Conservation (phyloP, 1,140 invertebrate genomes). For the Drosophila ohnishii region DNA sequence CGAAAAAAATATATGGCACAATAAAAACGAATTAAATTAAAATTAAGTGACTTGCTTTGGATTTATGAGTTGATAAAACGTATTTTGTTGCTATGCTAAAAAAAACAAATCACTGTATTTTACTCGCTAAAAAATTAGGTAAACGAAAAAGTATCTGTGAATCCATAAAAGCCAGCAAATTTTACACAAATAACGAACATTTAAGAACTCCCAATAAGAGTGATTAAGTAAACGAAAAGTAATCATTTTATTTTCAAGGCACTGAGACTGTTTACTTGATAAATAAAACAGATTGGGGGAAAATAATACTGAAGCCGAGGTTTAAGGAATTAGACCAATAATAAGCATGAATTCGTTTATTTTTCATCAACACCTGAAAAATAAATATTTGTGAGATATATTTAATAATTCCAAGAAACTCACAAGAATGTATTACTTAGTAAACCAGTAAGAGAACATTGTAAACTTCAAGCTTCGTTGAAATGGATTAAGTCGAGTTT, state of each 20-base stretch:
- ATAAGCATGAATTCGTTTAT: background rate
- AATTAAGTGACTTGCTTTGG: slow-evolving; percentile 29
- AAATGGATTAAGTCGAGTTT: background rate
- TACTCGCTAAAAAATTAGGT: slow-evolving; percentile 7
- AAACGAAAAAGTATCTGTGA: slow-evolving; percentile 4
- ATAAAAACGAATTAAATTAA: slow-evolving; percentile 20
- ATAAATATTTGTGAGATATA: slow-evolving; percentile 2
- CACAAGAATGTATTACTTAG: background rate
- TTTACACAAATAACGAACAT: background rate
- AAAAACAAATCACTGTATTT: slow-evolving; percentile 17
- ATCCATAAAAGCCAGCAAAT: background rate
- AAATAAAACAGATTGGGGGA: background rate
- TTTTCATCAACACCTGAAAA: slow-evolving; percentile 13
- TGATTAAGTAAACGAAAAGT: background rate
- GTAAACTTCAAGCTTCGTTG: background rate
- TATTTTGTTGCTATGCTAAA: slow-evolving; percentile 38
- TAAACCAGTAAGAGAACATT: background rate
- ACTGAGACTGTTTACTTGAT: background rate
- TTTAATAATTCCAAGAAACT: background rate
- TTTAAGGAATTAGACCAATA: slow-evolving; percentile 4
- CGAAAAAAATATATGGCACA: slow-evolving; percentile 3
- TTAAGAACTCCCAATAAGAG: background rate
- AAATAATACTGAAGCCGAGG: background rate
- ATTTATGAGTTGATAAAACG: slow-evolving; percentile 12
- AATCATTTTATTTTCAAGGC: slow-evolving; percentile 13